Conservation (phyloP, 2,797 vertebrate species). For the Pelochelys cantorii region DNA sequence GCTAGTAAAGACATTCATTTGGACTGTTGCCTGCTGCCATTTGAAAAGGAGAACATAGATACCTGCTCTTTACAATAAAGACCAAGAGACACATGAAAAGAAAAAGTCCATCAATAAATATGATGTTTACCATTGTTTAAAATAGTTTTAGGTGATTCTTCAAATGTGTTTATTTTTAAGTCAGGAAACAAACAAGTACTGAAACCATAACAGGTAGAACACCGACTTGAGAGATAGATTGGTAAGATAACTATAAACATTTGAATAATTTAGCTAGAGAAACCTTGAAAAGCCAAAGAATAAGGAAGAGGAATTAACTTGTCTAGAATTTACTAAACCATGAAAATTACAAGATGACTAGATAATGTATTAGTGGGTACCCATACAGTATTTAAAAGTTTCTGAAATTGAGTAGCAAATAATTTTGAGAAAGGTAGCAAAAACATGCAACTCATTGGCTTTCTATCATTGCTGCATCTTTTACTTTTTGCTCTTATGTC, state of each 20-base stretch:
- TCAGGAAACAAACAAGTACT: not conserved
- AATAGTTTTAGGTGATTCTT: constrained; percentile 23
- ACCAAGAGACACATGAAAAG: constrained; percentile 27
- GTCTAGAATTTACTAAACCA: not conserved
- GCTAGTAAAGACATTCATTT: constrained; percentile 61
- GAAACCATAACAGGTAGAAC: not conserved
- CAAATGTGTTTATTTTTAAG: not conserved
- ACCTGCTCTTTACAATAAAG: constrained; percentile 64
- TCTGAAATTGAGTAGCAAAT: not conserved
- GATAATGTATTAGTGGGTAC: not conserved
- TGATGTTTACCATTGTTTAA: constrained; percentile 12
- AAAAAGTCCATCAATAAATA: constrained; percentile 30
- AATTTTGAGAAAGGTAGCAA: not conserved
- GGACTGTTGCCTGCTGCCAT: constrained; percentile 55
- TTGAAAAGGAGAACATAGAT: constrained; percentile 67
- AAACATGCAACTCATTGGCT: not conserved
- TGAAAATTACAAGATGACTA: constrained; percentile 13
- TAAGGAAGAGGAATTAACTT: not conserved
- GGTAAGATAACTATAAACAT: not conserved
- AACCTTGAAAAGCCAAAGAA: not conserved
- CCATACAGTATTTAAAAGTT: constrained; percentile 32
- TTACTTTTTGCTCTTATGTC: not conserved
- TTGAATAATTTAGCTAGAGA: not conserved
- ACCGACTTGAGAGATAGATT: not conserved
- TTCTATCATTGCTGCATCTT: not conserved